Percentiles rank a stretch among this genome's conserved stretches.
Conservation (phyloP, 2,888 invertebrate species). For the Sialis fuliginosa region DNA sequence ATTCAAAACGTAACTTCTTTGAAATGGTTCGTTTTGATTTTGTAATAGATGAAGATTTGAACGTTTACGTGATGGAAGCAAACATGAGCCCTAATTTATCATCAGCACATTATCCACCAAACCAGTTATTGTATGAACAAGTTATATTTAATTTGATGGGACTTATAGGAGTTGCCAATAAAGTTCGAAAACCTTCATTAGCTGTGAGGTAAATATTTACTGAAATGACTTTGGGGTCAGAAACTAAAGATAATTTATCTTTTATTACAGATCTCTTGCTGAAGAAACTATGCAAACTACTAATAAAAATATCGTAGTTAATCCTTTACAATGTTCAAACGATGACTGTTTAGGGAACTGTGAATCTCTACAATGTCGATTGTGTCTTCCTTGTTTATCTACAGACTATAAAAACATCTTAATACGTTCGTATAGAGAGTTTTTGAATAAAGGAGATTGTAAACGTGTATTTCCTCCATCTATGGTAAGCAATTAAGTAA, state of each 20-base stretch:
- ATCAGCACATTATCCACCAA: slow-evolving; percentile 80
- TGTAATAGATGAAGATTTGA: slow-evolving; percentile 70
- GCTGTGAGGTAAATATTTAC: slow-evolving; percentile 21
- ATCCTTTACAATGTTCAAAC: slow-evolving; percentile 45
- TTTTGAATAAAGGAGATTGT: slow-evolving; percentile 61
- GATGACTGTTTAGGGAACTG: slow-evolving; percentile 41
- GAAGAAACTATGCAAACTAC: slow-evolving; percentile 49
- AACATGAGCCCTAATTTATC: slow-evolving; percentile 98
- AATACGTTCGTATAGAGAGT: slow-evolving; percentile 57
- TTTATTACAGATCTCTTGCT: slow-evolving; percentile 24
- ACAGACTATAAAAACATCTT: slow-evolving; percentile 37
- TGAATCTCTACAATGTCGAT: slow-evolving; percentile 43
- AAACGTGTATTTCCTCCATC: slow-evolving; percentile 65
- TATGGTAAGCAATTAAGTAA: slow-evolving; percentile 24
- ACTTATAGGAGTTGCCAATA: slow-evolving; percentile 53
- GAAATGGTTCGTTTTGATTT: slow-evolving; percentile 93
- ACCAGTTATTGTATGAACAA: slow-evolving; percentile 79
- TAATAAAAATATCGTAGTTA: slow-evolving; percentile 63
- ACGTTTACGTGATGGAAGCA: slow-evolving; percentile 81
- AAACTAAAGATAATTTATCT: neutral
- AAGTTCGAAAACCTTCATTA: slow-evolving; percentile 25
- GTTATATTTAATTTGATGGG: slow-evolving; percentile 70
- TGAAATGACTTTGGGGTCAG: slow-evolving; percentile 2
- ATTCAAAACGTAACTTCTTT: slow-evolving; percentile 56
- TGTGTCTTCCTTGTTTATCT: slow-evolving; percentile 65